Evolutionary conservation across 2,797 vertebrate species (phyloP), one percentile per base, ranked within the genome.

Genomic region (Sparus aurata): DNA sequence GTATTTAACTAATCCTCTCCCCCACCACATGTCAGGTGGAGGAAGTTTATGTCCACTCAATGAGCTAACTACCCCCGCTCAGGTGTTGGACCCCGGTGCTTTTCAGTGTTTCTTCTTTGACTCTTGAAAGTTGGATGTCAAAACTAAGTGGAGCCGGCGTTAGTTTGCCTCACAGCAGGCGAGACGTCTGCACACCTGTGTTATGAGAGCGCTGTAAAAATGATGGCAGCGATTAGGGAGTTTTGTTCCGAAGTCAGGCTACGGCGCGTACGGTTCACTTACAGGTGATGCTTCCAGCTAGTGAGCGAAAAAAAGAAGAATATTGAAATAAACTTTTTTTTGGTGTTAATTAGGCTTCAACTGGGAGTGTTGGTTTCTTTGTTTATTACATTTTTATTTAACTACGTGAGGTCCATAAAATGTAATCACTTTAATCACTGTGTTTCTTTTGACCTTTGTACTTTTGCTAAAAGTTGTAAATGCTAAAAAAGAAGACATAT

Each of bases 31-130:
- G 79, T 89, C 88, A 88, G 82, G 77, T 85, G 79, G 59, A 77
- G 84, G 71, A 87, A 85, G 82, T 93, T 91, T 90, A 87, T 91
- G 87, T 91, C 84, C 83, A 59, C 70, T 90, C 85, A 76, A 59
- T 91, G 90, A 82, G 85, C 78, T 64, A 80, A 84, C 87, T 81
- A 81, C 27, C 34, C 80, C 80, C 52, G 66, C 75, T 85, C 80
- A 88, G 87, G 87, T 91, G 83, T 90, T 76, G 80, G 74, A 68
- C 79, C 75, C 78, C 50, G 12, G 27, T 78, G 70, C 66, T 83
- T 79, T 80, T 62, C 67, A 59, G 20, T 30, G 69, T 82, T 83
- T 89, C 64, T 73, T 84, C 83, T 87, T 45, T 58, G 47, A 67
- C 50, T 85, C 78, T 77, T 87, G 61, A 87, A 88, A 82, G 76